Conservation (phyloP, 2,113 vertebrate genomes). For the Hystrix cristata region DNA sequence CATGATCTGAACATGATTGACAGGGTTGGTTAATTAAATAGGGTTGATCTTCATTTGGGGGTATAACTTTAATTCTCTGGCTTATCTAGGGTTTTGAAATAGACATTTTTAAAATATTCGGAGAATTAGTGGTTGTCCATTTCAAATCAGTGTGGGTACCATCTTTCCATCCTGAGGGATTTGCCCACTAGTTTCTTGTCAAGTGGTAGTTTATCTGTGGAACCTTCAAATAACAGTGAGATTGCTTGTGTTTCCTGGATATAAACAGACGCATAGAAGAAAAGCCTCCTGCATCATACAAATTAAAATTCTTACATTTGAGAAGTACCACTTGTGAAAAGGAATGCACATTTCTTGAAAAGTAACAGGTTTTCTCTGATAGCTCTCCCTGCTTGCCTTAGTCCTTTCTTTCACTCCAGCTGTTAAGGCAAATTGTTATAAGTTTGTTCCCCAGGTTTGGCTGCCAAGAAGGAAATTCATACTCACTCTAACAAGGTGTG, state of each 20-base stretch:
- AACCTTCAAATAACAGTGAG: not conserved
- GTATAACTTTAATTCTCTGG: conserved; percentile 42
- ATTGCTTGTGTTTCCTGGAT: conserved; percentile 3
- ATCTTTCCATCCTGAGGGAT: not conserved
- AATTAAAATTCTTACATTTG: not conserved
- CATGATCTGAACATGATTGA: not conserved
- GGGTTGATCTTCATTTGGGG: conserved; percentile 29
- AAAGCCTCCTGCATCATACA: not conserved
- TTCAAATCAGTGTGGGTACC: not conserved
- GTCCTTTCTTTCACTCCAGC: not conserved
- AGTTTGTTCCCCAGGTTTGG: conserved; percentile 53
- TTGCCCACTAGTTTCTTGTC: conserved; percentile 23
- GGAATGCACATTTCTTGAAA: not conserved
- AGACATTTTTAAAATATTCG: conserved; percentile 18
- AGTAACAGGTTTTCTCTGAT: not conserved
- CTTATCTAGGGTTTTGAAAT: conserved; percentile 42
- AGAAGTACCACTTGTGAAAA: not conserved
- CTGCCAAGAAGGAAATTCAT: conserved; percentile 79
- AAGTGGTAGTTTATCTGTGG: not conserved
- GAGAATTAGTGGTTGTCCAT: not conserved
- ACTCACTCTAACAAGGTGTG: conserved; percentile 77
- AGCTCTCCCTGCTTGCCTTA: not conserved
- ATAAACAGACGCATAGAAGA: not conserved
- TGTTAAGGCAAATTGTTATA: conserved; percentile 58
- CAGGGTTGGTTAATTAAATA: conserved; percentile 1